Evolutionary conservation across 2,888 invertebrate species (phyloP), one percentile per base, ranked within the genome.

Genomic region (Aleiodes alternator): DNA sequence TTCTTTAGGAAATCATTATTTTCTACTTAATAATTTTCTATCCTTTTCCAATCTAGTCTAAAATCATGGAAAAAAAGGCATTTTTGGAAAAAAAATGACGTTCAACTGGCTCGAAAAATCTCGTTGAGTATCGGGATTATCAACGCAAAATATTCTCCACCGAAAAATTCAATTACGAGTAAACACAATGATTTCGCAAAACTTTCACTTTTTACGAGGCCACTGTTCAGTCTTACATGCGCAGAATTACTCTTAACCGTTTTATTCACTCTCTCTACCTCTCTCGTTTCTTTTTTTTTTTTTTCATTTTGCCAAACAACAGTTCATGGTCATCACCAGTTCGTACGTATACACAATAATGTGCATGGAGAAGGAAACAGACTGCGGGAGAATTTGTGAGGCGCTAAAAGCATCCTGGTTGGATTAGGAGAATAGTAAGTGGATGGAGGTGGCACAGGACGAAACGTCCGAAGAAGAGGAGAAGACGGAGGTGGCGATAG

Each of bases 371-470:
- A 34, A 59, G 6, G 53, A 31, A 34, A 12, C 59, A 31, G 69
- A 79, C 78, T 78, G 76, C 72, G 78, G 81, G 82, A 82, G 83
- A 83, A 82, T 83, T 83, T 82, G 80, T 82, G 84, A 86, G 86
- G 85, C 86, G 87, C 87, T 82, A 85, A 84, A 80, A 84, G 82
- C 84, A 84, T 89, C 88, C 88, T 89, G 88, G 55, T 82, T 79
- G 81, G 85, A 88, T 86, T 86, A 88, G 88, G 88, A 83, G 83
- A 82, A 80, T 84, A 89, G 84, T 78, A 75, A 75, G 80, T 59
- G 78, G 61, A 81, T 79, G 84, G 83, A 87, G 88, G 87, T 89
- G 85, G 88, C 88, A 85, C 88, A 88, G 88, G 88, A 88, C 84
- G 87, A 61, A 69, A 69, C 75, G 73, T 69, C 68, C 57, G 69